Base-by-base conservation (phyloP, 2,797 vertebrate genomes). In the Sebastes taczanowskii region DNA sequence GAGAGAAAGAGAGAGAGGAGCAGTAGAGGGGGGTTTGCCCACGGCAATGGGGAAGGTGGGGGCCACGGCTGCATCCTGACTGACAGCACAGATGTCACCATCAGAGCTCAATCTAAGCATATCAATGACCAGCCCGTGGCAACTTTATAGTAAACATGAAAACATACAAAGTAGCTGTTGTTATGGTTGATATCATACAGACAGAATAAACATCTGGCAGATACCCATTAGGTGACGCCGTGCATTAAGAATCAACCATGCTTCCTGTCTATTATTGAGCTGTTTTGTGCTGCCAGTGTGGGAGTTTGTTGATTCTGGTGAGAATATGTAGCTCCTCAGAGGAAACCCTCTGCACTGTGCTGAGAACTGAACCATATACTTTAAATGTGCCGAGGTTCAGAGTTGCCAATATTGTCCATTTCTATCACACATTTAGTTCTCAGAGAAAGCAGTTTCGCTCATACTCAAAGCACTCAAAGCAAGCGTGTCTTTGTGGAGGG, bases 31-130 rank as follows among this genome's bases (percentile, higher is more conserved):
- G 85, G 89, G 89, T 86, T 91, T 95, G 96, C 92, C 95, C 81
- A 89, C 86, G 94, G 96, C 92, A 73, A 94, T 79, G 79, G 88
- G 83, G 76, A 80, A 52, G 82, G 91, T 56, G 85, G 88, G 94
- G 95, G 95, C 91, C 78, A 85, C 92, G 89, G 82, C 75, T 78
- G 87, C 92, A 71, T 91, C 92, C 83, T 88, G 88, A 94, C 84
- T 96, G 96, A 97, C 96, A 96, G 92, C 94, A 93, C 95, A 95
- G 96, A 96, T 97, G 96, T 96, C 95, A 94, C 90, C 75, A 91
- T 95, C 94, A 95, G 93, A 93, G 93, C 85, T 92, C 90, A 94
- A 93, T 95, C 93, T 93, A 89, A 95, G 96, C 94, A 91, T 96
- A 94, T 90, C 91, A 95, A 95, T 94, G 90, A 93, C 87, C 87